A percentile compares a stretch with the other conserved stretches of the same genome.
These are phyloP conservation scores for Sicus ferrugineus DNA, from an alignment of 2,888 invertebrate species.

Conservation along the genomic window DNA sequence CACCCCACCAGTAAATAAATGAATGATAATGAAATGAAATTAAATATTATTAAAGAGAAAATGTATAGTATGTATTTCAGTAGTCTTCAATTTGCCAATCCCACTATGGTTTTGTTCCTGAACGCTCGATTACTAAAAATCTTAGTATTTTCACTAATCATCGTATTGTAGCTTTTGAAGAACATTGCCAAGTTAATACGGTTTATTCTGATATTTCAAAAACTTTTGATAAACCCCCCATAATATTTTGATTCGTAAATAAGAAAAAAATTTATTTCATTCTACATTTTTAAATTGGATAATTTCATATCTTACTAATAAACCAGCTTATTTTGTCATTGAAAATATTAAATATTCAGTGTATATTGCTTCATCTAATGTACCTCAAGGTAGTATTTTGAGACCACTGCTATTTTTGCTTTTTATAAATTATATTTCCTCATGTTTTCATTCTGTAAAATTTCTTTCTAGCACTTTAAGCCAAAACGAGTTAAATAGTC, in stretches of 20 bases:
- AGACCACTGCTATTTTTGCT: constrained; percentile 26
- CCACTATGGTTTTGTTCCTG: constrained; percentile 17
- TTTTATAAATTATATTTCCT: constrained; percentile 22
- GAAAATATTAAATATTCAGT: constrained; percentile 8
- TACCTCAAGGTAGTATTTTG: constrained; percentile 31
- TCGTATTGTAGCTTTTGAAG: constrained; percentile 1
- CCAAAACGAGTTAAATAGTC: no score
- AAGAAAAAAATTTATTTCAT: neutral
- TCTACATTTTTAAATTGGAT: constrained; percentile 14
- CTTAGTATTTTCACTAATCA: constrained; percentile 12
- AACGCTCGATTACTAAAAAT: neutral
- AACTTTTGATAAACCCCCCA: constrained; percentile 19
- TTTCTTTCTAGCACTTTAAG: neutral
- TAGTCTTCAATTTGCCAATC: constrained; percentile 2
- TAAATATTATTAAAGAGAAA: no score
- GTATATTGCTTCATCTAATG: constrained; percentile 20
- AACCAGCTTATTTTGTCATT: constrained; percentile 10
- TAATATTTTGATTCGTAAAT: constrained; percentile 4
- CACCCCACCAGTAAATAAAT: no score
- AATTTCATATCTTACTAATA: constrained; percentile 19
- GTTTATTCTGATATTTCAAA: constrained; percentile 18
- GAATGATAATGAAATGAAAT: no score
- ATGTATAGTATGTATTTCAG: no score
- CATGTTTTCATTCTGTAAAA: constrained; percentile 7
- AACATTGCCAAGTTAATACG: neutral